Base-by-base conservation (phyloP, 2,888 invertebrate species). In the Eumacrocentrus americanus region DNA sequence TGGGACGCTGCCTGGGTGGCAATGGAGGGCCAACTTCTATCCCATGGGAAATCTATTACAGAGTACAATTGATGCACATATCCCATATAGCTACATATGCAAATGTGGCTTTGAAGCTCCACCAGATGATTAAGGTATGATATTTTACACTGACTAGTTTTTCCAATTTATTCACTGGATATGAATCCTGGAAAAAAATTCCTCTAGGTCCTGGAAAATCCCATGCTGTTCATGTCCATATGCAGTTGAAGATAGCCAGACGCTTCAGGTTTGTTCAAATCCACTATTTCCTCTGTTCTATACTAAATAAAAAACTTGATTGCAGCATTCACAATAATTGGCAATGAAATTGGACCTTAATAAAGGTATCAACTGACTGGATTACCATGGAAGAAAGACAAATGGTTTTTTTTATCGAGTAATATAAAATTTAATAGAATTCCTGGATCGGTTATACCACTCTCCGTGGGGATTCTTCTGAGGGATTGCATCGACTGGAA, bases 41-140 rank as follows among this genome's bases (percentile, higher is more conserved):
- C 50, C 50, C 35, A 35, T 34, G 35, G 50, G 50, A 50, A 50
- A 47, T 47, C n/a, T 12, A 1, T 47, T 6, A 5, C 14, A 47
- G 2, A 14, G 3, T 11, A 46, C 22, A 22, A 22, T 11, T 1
- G 9, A 46, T 22, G n/a, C 11, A 22, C 12, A 46, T 46, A 35
- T 29, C 29, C n/a, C 2, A 35, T 11, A 11, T 11, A 11, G n/a
- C n/a, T 4, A 35, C 2, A 35, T n/a, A 37, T 37, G n/a, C n/a
- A n/a, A n/a, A n/a, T n/a, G n/a, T n/a, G n/a, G n/a, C n/a, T n/a
- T n/a, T n/a, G n/a, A n/a, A n/a, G n/a, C n/a, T n/a, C n/a, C n/a
- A n/a, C n/a, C n/a, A n/a, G n/a, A n/a, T n/a, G n/a, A n/a, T n/a
- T n/a, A n/a, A n/a, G n/a, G n/a, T n/a, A n/a, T n/a, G n/a, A n/a